Conservation (phyloP, 2,888 invertebrate genomes). For the Andrena fulva region DNA sequence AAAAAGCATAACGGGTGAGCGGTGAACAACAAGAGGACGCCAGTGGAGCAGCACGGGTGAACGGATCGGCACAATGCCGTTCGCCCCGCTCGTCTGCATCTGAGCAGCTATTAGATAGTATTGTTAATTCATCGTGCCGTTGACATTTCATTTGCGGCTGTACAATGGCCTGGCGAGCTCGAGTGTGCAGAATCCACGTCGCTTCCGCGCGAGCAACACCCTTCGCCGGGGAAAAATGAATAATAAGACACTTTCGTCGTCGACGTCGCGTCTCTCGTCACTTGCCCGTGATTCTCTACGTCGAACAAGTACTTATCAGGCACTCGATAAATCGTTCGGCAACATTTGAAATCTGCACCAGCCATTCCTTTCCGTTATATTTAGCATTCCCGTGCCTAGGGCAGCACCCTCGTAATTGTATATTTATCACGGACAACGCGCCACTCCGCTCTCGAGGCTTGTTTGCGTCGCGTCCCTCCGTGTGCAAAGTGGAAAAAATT, state of each 20-base stretch:
- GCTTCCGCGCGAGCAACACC: slow-evolving; percentile 47
- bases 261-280: not conserved
- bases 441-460: not conserved
- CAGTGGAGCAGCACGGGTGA: slow-evolving; percentile 51
- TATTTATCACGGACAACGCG: slow-evolving; percentile 22
- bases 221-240: slow-evolving; percentile 8
- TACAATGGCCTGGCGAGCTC: slow-evolving; percentile 69
- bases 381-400: not conserved
- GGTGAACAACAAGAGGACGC: slow-evolving; percentile 63
- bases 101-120: slow-evolving; percentile 81
- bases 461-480: slow-evolving; percentile 10
- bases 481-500: slow-evolving; percentile 42
- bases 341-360: not conserved
- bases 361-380: not conserved
- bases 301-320: not conserved
- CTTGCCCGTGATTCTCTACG: not conserved
- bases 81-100: slow-evolving; percentile 73
- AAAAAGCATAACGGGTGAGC: slow-evolving; percentile 66
- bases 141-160: slow-evolving; percentile 81
- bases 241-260: slow-evolving; percentile 14
- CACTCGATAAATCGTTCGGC: not conserved
- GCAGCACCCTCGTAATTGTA: slow-evolving; percentile 26
- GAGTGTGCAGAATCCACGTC: slow-evolving; percentile 30
- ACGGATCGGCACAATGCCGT: slow-evolving; percentile 70
- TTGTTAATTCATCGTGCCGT: slow-evolving; percentile 82